These are phyloP conservation scores for Neogale vison DNA, from an alignment of 2,113 vertebrate genomes.

Conservation along the genomic window DNA sequence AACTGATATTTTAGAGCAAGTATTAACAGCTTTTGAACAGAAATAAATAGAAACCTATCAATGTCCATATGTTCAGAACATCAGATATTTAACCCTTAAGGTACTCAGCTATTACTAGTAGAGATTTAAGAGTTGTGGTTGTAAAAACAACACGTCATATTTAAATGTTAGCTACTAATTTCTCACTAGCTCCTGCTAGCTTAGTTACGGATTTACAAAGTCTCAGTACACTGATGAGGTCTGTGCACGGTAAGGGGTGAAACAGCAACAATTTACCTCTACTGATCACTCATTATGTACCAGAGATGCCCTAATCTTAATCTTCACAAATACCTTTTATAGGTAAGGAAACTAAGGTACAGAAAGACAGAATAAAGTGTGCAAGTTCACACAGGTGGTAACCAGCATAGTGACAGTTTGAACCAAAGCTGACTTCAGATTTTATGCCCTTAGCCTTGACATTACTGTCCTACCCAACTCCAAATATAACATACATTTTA, in stretches of 20 bases:
- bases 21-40: conserved; percentile 20
- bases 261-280: not conserved
- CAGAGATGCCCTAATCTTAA: not conserved
- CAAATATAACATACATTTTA: not conserved
- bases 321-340: not conserved
- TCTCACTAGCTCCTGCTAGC: conserved; percentile 67
- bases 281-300: not conserved
- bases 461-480: not conserved
- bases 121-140: conserved; percentile 67
- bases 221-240: not conserved
- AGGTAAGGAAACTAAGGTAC: not conserved
- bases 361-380: not conserved
- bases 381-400: not conserved
- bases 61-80: not conserved
- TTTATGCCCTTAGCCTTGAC: not conserved
- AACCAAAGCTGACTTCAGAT: not conserved
- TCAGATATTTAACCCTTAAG: conserved; percentile 54
- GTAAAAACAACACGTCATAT: conserved; percentile 68
- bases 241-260: not conserved
- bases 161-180: conserved; percentile 62
- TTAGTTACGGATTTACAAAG: conserved; percentile 68
- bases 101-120: conserved; percentile 29
- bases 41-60: conserved; percentile 49
- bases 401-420: not conserved
- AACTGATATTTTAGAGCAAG: not conserved